A percentile compares a stretch with the other conserved stretches of the same genome.
Evolutionary conservation across 2,113 vertebrate species (phyloP).

Genomic region (Hippopotamus amphibius): DNA sequence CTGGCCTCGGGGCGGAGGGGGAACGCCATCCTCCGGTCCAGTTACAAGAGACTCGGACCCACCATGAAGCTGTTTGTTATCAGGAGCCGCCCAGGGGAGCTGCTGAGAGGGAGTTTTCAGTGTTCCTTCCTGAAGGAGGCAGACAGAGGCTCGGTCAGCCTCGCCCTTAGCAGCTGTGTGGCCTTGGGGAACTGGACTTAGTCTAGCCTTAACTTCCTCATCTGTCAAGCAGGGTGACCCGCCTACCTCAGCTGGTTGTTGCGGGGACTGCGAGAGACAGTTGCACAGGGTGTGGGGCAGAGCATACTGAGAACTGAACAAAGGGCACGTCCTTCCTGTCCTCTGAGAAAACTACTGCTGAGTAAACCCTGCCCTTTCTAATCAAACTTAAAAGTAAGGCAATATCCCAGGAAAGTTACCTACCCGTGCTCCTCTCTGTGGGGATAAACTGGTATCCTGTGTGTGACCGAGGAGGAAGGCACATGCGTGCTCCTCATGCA

Average conservation of each 20-base stretch:
- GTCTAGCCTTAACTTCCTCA: neutral
- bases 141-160: neutral
- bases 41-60: neutral
- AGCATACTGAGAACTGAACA: neutral
- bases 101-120: neutral
- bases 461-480: conserved; percentile 91
- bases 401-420: conserved; percentile 46
- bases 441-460: conserved; percentile 96
- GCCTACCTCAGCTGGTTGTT: neutral
- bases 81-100: neutral
- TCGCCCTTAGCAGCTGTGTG: neutral
- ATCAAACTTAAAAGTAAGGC: neutral
- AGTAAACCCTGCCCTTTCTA: neutral
- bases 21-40: neutral
- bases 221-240: neutral
- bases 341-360: neutral
- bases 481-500: conserved; percentile 95
- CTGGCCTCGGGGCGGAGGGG: neutral
- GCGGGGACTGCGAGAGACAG: neutral
- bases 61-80: neutral
- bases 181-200: neutral
- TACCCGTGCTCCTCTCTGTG: conserved; percentile 98
- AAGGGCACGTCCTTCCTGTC: neutral
- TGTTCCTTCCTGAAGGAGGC: neutral
- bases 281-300: fast-evolving